A percentile compares a stretch with the other conserved stretches of the same genome.
Evolutionary conservation across 2,797 vertebrate species (phyloP).

Genomic region (Dipus sagitta): DNA sequence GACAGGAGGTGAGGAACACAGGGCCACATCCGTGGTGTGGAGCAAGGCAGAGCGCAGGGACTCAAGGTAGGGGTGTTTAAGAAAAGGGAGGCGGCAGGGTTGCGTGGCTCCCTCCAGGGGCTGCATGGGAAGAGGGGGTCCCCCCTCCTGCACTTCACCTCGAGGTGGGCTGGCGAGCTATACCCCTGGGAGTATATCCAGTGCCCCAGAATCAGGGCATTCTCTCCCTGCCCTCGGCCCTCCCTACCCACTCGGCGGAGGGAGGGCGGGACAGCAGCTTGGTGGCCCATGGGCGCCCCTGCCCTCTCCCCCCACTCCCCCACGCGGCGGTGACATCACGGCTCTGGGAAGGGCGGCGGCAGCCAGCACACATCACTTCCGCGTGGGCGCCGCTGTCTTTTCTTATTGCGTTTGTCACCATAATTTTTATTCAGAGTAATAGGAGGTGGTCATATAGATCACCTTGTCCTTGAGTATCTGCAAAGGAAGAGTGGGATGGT

Average conservation of each 20-base stretch:
- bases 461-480: neutral
- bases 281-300: constrained; percentile 8
- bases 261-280: neutral
- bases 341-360: constrained; percentile 65
- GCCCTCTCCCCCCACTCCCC: constrained; percentile 2
- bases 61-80: neutral
- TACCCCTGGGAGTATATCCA: neutral
- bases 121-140: neutral
- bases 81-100: neutral
- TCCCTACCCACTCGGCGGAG: neutral
- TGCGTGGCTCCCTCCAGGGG: neutral
- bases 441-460: neutral
- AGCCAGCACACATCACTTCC: constrained; percentile 81
- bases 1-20: too few relatives aligned
- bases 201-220: too few relatives aligned
- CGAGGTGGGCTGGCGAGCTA: neutral
- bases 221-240: neutral
- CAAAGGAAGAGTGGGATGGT: neutral
- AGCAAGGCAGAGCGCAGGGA: neutral
- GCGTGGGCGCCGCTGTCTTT: too few relatives aligned
- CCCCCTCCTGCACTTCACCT: neutral
- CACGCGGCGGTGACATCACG: constrained; percentile 79
- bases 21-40: too few relatives aligned
- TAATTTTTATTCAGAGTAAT: neutral
- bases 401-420: too few relatives aligned